Base-by-base conservation (phyloP, 2,113 vertebrate species). In the Octodon degus region DNA sequence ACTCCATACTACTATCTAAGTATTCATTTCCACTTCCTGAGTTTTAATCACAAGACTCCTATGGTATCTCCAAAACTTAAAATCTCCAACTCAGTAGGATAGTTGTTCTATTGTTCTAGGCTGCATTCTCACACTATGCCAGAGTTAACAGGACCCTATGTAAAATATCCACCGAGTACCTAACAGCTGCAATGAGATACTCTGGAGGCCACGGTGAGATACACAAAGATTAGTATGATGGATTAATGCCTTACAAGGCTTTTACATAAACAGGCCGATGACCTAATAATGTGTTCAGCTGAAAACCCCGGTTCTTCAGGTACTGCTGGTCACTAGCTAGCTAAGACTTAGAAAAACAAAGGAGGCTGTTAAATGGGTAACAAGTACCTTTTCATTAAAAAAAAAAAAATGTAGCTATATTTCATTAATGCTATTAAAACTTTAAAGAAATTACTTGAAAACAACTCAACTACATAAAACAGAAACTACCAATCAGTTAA, bases 21-120 rank as follows among this genome's bases (percentile, higher is more conserved):
- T 80, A 12, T 85, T 72, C 84, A 3, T 67, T 81, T 25, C 32
- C 47, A 13, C 27, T 76, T 62, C 40, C 68, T 90, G 82, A 55
- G n/a, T 79, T 96, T 93, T 90, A 92, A 94, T 93, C 82, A 83
- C 50, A 87, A 96, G n/a, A 83, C 17, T 89, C 58, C 76, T n/a
- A 17, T 84, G 34, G 25, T 79, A 20, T 72, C 70, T 87, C 30
- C 60, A 86, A 96, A 92, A 94, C 68, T 86, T 70, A 83, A 72
- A 50, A 85, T 80, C 17, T 90, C 37, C 30, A 90, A n/a, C 22
- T 43, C 58, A 25, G 58, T 60, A 67, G 65, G 24, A 62, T 34
- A 90, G 11, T n/a, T n/a, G n/a, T n/a, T n/a, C 85, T 92, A 50
- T 83, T 47, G 76, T 96, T 77, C 37, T 40, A 89, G 55, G 30